A percentile compares a stretch with the other conserved stretches of the same genome.
phyloP scores from a whole-genome alignment of 2,113 vertebrate species.

The Trochalopteron elliotii region DNA sequence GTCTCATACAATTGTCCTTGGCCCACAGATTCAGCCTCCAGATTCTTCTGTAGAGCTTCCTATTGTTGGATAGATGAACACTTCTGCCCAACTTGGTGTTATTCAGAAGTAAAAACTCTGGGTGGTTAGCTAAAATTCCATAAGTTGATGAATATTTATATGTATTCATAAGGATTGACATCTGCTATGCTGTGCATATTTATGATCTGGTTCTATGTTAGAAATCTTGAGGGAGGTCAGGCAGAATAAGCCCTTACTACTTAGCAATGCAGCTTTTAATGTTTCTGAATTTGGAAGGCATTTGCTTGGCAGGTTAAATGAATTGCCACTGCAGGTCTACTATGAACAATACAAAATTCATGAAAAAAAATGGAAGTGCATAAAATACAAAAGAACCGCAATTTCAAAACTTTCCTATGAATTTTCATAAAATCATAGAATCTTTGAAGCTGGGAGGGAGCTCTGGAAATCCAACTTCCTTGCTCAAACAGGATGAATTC shows the following conservation, averaged over 20 bases:
- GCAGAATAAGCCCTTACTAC: conserved; percentile 12
- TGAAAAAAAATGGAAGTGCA: not conserved
- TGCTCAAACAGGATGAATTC: not conserved
- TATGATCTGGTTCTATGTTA: conserved; percentile 24
- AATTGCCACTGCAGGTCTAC: not conserved
- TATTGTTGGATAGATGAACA: not conserved
- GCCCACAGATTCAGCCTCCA: not conserved
- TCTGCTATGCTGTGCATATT: conserved; percentile 57
- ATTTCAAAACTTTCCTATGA: not conserved
- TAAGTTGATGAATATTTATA: conserved; percentile 63
- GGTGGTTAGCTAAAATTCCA: conserved; percentile 20
- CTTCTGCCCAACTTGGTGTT: not conserved
- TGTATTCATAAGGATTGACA: conserved; percentile 29
- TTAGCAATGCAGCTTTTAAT: not conserved
- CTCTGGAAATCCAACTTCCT: not conserved
- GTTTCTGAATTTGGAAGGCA: not conserved
- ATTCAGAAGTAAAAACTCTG: conserved; percentile 40
- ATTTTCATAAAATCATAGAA: not conserved
- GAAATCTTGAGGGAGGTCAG: conserved; percentile 24
- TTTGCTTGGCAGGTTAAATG: not conserved
- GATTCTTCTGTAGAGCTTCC: not conserved
- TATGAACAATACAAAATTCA: not conserved
- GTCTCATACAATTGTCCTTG: not conserved
- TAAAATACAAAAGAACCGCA: not conserved
- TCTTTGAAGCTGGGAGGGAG: not conserved